Percentiles rank a stretch among this genome's conserved stretches.
These are phyloP conservation scores for Biston betularia DNA, from an alignment of 2,888 invertebrate species.

Conservation along the genomic window DNA sequence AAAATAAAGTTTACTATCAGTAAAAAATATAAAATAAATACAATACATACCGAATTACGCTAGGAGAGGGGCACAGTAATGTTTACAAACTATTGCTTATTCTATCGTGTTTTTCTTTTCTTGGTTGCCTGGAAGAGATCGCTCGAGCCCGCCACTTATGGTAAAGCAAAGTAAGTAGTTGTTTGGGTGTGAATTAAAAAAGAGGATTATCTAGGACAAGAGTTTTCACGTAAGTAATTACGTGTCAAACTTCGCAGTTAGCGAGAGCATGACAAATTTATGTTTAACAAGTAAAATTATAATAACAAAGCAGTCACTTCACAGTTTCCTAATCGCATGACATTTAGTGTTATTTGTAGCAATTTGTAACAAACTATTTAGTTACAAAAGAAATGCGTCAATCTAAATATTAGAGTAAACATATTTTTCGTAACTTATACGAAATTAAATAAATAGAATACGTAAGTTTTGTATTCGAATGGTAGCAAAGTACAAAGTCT, in stretches of 20 bases:
- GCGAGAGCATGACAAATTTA: slow-evolving; percentile 25
- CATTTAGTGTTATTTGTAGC: slow-evolving; percentile 8
- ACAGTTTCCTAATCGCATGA: slow-evolving; percentile 14
- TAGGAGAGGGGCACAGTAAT: too few species aligned
- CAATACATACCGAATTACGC: too few species aligned
- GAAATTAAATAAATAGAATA: not conserved
- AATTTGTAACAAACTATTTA: slow-evolving; percentile 15
- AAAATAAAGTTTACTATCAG: too few species aligned
- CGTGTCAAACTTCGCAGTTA: slow-evolving; percentile 2
- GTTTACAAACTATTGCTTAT: too few species aligned
- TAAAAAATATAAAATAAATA: too few species aligned
- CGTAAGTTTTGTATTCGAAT: not conserved
- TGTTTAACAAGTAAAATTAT: slow-evolving; percentile 1
- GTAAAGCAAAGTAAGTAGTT: too few species aligned
- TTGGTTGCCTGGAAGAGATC: too few species aligned
- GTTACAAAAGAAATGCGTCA: slow-evolving; percentile 8
- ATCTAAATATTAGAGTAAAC: slow-evolving; percentile 20
- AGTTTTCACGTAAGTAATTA: not conserved
- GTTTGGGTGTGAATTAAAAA: too few species aligned
- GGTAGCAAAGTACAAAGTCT: too few species aligned
- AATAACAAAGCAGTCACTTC: slow-evolving; percentile 12
- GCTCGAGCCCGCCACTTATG: too few species aligned
- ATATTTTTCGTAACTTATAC: slow-evolving; percentile 18
- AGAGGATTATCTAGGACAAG: not conserved
- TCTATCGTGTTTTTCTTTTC: too few species aligned